Evolutionary conservation across 2,797 vertebrate species (phyloP).

Genomic region (Thripadectes ignobilis): DNA sequence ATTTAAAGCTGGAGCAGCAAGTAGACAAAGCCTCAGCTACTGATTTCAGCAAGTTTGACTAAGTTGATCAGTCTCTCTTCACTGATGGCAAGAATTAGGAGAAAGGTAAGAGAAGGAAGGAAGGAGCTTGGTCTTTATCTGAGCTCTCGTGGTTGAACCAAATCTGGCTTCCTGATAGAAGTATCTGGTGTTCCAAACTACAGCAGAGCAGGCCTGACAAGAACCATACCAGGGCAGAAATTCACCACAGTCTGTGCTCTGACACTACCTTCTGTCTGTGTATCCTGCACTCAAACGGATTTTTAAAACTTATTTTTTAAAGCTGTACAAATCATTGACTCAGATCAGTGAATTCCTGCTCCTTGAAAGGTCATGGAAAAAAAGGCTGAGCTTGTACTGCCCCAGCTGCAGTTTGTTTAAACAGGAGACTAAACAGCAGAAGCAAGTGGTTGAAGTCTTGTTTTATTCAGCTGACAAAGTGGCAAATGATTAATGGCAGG

Average conservation of each 20-base stretch:
- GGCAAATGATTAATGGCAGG: constrained; percentile 64
- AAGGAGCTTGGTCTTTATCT: not conserved
- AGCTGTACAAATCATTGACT: not conserved
- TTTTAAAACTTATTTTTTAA: not conserved
- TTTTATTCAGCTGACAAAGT: constrained; percentile 78
- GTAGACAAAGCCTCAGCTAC: not conserved
- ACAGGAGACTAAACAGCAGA: not conserved
- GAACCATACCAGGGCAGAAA: rapidly evolving
- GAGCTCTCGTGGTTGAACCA: not conserved
- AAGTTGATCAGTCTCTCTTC: not conserved
- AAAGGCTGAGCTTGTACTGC: not conserved
- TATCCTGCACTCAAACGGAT: not conserved
- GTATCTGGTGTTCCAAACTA: not conserved
- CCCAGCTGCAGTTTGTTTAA: not conserved
- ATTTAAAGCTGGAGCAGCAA: not conserved
- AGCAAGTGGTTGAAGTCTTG: constrained; percentile 46
- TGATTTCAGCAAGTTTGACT: not conserved
- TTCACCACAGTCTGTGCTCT: not conserved
- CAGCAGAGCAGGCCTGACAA: not conserved
- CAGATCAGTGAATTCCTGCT: not conserved
- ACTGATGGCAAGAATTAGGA: not conserved
- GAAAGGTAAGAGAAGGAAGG: not conserved
- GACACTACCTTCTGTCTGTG: not conserved
- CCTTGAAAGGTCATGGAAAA: not conserved
- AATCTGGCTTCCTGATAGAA: not conserved